Evolutionary conservation across 1,140 invertebrate genomes (phyloP).

Genomic region (Pogonognathellus flavescens): DNA sequence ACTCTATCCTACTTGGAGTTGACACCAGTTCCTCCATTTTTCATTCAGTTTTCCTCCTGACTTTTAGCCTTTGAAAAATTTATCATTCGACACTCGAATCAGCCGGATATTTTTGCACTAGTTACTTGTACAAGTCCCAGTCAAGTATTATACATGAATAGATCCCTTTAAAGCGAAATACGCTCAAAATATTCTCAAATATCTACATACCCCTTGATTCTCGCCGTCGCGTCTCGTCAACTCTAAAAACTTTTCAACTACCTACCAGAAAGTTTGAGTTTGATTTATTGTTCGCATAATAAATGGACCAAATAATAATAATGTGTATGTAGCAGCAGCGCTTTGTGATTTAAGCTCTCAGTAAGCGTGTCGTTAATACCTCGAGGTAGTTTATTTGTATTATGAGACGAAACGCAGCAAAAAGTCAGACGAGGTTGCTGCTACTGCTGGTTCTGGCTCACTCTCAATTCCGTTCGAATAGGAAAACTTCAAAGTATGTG

Average conservation of each 20-base stretch:
- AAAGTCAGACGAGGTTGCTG: too few species aligned
- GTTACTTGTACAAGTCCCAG: constrained; percentile 41
- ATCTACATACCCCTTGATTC: background rate
- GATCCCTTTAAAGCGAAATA: too few species aligned
- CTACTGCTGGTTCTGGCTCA: background rate
- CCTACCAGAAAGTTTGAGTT: background rate
- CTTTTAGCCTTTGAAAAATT: constrained; percentile 48
- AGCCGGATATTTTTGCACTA: constrained; percentile 44
- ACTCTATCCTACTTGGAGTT: constrained; percentile 51
- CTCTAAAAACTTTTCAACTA: background rate
- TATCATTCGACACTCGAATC: constrained; percentile 54
- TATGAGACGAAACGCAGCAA: too few species aligned
- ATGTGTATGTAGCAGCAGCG: background rate
- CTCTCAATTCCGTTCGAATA: constrained; percentile 1
- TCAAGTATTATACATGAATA: background rate
- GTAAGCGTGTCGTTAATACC: too few species aligned
- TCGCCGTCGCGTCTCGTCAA: background rate
- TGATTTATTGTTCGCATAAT: constrained; percentile 47
- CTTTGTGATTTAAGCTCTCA: background rate
- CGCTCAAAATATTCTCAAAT: too few species aligned
- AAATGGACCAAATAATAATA: constrained; percentile 12
- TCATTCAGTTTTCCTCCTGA: constrained; percentile 56
- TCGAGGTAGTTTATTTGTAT: too few species aligned
- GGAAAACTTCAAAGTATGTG: constrained; percentile 23
- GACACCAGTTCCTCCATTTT: constrained; percentile 53